These are phyloP conservation scores for Coptotermes formosanus DNA, from an alignment of 1,140 invertebrate species.

Conservation along the genomic window DNA sequence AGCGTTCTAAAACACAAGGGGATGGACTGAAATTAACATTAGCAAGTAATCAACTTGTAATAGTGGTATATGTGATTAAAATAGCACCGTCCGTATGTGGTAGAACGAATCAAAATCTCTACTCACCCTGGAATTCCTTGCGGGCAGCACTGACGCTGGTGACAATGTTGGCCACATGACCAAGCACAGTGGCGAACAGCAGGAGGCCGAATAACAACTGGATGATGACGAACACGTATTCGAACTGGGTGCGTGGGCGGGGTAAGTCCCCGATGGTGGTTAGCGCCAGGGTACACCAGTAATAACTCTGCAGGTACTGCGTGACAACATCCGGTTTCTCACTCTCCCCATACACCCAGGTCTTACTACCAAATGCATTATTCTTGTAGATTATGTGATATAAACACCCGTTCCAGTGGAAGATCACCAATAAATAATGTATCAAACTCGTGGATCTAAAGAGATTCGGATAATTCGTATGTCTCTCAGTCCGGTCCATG, in stretches of 20 bases:
- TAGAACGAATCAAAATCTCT: neutral
- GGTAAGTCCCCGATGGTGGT: conserved; percentile 85
- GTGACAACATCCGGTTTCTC: conserved; percentile 85
- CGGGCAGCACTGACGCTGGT: conserved; percentile 90
- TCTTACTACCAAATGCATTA: conserved; percentile 86
- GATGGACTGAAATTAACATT: too few relatives aligned
- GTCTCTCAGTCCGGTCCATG: conserved; percentile 95
- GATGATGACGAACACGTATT: conserved; percentile 87
- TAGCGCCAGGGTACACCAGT: conserved; percentile 94
- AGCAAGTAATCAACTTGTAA: too few relatives aligned
- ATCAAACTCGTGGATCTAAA: conserved; percentile 92
- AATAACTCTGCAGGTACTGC: conserved; percentile 95
- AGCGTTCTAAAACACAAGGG: too few relatives aligned
- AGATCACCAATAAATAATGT: conserved; percentile 90
- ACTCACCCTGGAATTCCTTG: conserved; percentile 93
- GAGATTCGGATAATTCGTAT: conserved; percentile 98
- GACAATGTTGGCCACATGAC: conserved; percentile 93
- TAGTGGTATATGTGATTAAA: too few relatives aligned
- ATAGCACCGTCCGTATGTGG: too few relatives aligned
- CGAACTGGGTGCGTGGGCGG: conserved; percentile 80
- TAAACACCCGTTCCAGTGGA: conserved; percentile 99
- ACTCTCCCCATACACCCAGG: conserved; percentile 84
- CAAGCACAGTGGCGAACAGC: conserved; percentile 88
- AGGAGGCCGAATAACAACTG: conserved; percentile 88
- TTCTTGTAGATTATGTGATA: conserved; percentile 95